phyloP scores from a whole-genome alignment of 1,140 invertebrate species.

The Augochlora pura region DNA sequence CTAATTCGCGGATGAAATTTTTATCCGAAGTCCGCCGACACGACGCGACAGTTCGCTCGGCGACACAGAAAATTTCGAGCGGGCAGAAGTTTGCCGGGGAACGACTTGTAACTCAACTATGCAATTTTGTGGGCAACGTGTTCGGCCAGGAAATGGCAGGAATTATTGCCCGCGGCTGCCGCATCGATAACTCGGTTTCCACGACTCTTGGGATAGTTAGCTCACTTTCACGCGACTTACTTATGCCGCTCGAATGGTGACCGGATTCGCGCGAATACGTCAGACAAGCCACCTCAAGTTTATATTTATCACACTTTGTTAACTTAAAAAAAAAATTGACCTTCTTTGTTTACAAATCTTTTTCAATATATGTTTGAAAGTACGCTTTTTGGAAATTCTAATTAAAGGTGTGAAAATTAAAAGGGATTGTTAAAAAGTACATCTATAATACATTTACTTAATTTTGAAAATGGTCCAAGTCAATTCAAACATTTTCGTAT shows the following conservation, averaged over 20 bases:
- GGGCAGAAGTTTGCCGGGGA: not conserved
- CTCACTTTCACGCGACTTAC: not conserved
- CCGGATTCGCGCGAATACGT: not conserved
- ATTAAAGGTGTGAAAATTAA: no score
- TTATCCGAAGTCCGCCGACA: not conserved
- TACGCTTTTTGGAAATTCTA: no score
- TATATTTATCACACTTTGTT: not conserved
- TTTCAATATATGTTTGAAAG: no score
- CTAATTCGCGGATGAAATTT: not conserved
- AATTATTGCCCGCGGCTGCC: slow-evolving; percentile 9
- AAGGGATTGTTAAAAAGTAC: no score
- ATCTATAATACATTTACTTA: no score
- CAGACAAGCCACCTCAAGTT: not conserved
- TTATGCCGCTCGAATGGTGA: not conserved
- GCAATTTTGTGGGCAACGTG: not conserved
- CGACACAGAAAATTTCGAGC: not conserved
- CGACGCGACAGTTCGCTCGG: not conserved
- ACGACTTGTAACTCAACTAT: not conserved
- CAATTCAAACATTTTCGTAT: no score
- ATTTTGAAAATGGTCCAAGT: no score
- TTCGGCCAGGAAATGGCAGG: not conserved
- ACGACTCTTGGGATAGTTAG: not conserved
- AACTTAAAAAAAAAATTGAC: not conserved
- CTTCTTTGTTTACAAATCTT: no score
- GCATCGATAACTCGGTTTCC: slow-evolving; percentile 19